These are phyloP conservation scores for Mythimna pallens DNA, from an alignment of 2,888 invertebrate species.

Conservation along the genomic window DNA sequence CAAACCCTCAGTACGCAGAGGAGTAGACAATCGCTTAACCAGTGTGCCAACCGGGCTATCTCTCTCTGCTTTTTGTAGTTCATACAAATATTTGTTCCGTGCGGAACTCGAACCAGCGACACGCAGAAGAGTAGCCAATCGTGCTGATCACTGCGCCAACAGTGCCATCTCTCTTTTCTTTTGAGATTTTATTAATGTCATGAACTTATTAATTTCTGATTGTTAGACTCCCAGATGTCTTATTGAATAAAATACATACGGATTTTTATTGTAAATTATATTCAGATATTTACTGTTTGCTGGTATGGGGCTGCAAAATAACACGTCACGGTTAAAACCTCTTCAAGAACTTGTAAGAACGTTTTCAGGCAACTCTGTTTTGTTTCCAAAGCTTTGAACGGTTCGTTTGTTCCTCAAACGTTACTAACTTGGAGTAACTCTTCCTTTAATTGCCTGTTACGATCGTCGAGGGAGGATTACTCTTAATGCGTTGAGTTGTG, in stretches of 20 bases:
- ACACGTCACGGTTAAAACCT: not conserved
- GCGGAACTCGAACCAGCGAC: no score
- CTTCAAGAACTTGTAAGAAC: not conserved
- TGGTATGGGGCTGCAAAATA: not conserved
- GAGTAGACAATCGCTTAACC: no score
- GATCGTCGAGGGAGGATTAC: not conserved
- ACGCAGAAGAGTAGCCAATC: no score
- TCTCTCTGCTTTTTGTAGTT: no score
- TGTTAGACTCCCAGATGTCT: not conserved
- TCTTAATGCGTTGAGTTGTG: not conserved
- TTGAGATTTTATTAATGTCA: not conserved
- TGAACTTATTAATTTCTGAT: not conserved
- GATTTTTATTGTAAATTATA: not conserved
- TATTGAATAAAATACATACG: not conserved
- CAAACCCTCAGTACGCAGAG: no score
- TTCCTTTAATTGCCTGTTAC: slow-evolving; percentile 46
- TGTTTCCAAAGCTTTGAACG: slow-evolving; percentile 5
- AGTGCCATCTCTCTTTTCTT: no score
- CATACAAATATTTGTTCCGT: no score
- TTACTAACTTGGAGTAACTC: slow-evolving; percentile 40
- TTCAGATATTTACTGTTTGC: not conserved
- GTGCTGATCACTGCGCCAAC: no score
- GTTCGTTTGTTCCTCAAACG: slow-evolving; percentile 18
- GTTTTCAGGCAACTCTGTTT: not conserved
- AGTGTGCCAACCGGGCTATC: no score